Evolutionary conservation across 2,888 invertebrate species (phyloP), one percentile per base, ranked within the genome.

Genomic region (Apotomis turbidana): DNA sequence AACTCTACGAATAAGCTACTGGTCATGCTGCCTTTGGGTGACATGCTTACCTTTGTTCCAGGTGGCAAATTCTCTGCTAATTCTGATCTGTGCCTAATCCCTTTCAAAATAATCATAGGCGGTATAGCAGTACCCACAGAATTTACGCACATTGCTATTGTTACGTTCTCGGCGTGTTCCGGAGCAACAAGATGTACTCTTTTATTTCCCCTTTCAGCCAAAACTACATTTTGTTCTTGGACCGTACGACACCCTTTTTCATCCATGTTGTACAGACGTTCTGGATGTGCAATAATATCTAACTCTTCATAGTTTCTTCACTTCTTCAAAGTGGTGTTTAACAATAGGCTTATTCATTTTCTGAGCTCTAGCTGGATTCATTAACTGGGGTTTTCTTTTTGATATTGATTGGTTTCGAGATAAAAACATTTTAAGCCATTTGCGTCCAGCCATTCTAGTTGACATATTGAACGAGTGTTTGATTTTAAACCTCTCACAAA

Each of bases 311-410:
- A 77, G 55, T 74, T 76, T 70, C 54, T 70, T 71, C 10, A 78
- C 73, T 68, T 55, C 69, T 69, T 72, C 13, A 74, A 78, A 78
- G 69, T 77, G 75, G 0, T 75, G 58, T 63, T 71, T 44, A 6
- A 78, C 77, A 27, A 77, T 76, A 0, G 68, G 74, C 36, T 75
- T 76, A 69, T 78, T 77, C 10, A 78, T n/a, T 70, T 78, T 78
- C 66, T 77, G 76, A 0, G 78, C 77, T 55, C 76, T 75, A 38
- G 73, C 77, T 57, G 76, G 77, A 69, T 79, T 77, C 74, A 77
- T 74, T 27, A 76, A 5, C 38, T 77, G 74, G 12, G 74, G 44
- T 55, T 75, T 78, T 63, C 74, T 58, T 68, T 75, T 73, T 66
- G 69, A 67, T 44, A 75, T 75, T n/a, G 60, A 60, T 55, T 64